Evolutionary conservation across 2,888 invertebrate genomes (phyloP).

Genomic region (Axea sp.): DNA sequence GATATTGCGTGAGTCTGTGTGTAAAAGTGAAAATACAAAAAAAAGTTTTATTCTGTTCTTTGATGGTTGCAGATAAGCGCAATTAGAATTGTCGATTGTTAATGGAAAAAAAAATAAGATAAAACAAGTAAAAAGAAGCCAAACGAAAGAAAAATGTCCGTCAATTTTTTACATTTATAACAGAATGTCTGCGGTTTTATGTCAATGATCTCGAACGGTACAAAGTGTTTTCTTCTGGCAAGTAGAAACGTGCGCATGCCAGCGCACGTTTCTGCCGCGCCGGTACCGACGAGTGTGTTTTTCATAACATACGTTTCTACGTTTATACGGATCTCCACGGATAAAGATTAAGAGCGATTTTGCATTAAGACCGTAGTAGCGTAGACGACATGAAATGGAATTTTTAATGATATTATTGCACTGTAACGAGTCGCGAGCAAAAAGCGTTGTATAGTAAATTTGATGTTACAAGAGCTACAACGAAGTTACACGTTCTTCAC

Average conservation of each 20-base stretch:
- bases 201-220: constrained; percentile 36
- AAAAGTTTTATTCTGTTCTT: constrained; percentile 9
- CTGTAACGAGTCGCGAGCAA: constrained; percentile 77
- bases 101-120: constrained; percentile 4
- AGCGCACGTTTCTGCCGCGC: background rate
- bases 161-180: constrained; percentile 61
- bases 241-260: background rate
- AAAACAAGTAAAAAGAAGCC: constrained; percentile 23
- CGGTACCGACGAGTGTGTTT: constrained; percentile 72
- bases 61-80: constrained; percentile 30
- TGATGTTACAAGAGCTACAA: constrained; percentile 76
- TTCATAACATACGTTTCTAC: constrained; percentile 77
- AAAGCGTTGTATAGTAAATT: constrained; percentile 72
- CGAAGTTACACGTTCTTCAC: constrained; percentile 70
- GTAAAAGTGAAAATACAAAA: constrained; percentile 23
- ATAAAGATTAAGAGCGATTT: constrained; percentile 67
- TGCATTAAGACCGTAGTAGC: constrained; percentile 76
- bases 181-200: constrained; percentile 56
- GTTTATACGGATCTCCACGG: constrained; percentile 77
- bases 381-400: constrained; percentile 68
- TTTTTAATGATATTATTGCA: constrained; percentile 75
- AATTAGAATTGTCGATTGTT: constrained; percentile 35
- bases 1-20: constrained; percentile 13
- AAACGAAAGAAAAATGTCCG: constrained; percentile 49
- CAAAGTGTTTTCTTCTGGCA: background rate